Base-by-base conservation (phyloP, 2,797 vertebrate genomes). In the Scleropages formosus region DNA sequence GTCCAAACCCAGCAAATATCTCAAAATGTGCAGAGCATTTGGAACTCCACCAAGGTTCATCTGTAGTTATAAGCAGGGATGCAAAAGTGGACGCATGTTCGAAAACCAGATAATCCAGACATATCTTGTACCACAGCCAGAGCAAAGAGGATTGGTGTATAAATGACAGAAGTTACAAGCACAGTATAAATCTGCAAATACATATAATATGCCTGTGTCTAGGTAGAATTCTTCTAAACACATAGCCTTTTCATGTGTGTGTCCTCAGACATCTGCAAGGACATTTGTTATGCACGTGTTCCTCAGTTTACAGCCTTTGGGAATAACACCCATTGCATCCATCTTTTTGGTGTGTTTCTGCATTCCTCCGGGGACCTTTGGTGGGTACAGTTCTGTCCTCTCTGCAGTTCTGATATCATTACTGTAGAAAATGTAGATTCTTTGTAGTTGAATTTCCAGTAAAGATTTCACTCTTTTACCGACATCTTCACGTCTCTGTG, bases 201-300 rank as follows among this genome's bases (percentile, higher is more conserved):
- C 3, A 56, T 56, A 26, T 9, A 69, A 18, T 70, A 49, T 70
- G 46, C 75, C 15, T 61, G 67, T 64, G 49, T 44, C 20, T 15
- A 68, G 27, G 26, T 13, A 56, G 4, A n/a, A 74, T 77, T 71
- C 56, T 70, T 70, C 56, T n/a, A 84, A 83, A 85, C 78, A 67
- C 80, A 68, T 0, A 78, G 84, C 71, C 81, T 62, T 47, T 44
- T 70, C 80, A 80, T 83, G 82, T 81, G 53, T 20, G 27, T 75
- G 76, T 64, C 20, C 78, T 71, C 67, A 67, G 63, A 78, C 20
- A 68, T 66, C 84, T 79, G 76, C 80, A 84, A 84, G 18, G 49
- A 85, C 78, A 64, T 88, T 88, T 86, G 62, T 0, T 3, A 74
- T 69, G 67, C 73, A 83, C 78, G 78, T 77, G 80, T 70, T 82